These are phyloP conservation scores for Charaxes varanes DNA, from an alignment of 1,140 invertebrate genomes.

Conservation along the genomic window DNA sequence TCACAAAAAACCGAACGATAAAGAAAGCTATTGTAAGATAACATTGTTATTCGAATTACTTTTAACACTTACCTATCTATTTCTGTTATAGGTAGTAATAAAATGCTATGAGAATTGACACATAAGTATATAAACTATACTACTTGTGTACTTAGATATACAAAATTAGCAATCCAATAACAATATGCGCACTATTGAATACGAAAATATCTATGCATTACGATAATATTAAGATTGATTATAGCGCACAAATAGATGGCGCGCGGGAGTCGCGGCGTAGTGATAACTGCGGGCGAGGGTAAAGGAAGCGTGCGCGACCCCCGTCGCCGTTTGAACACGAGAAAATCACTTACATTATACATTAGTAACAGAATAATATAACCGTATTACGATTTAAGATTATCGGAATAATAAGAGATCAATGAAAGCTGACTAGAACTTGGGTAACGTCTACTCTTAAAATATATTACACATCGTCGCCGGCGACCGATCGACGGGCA, in stretches of 20 bases:
- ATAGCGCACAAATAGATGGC: constrained; percentile 21
- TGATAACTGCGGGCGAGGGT: not conserved
- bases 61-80: constrained; percentile 71
- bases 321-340: constrained; percentile 43
- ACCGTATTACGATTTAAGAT: constrained; percentile 48
- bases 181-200: constrained; percentile 70
- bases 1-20: too few species aligned
- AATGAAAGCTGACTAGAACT: constrained; percentile 68
- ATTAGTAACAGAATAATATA: constrained; percentile 50
- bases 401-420: constrained; percentile 62
- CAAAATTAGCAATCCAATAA: constrained; percentile 71
- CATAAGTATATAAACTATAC: constrained; percentile 76
- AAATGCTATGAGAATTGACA: constrained; percentile 75
- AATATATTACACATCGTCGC: constrained; percentile 40
- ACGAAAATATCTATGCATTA: constrained; percentile 67
- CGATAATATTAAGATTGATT: constrained; percentile 45
- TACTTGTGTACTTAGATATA: constrained; percentile 69
- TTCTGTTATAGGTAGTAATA: constrained; percentile 61
- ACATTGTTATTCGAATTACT: constrained; percentile 50
- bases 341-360: constrained; percentile 49
- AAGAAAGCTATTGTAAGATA: constrained; percentile 48
- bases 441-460: constrained; percentile 58
- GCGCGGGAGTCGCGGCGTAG: constrained; percentile 8
- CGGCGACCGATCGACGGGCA: constrained; percentile 18
- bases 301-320: constrained; percentile 4